Evolutionary conservation across 1,140 invertebrate species (phyloP).

Genomic region (Diorhabda sublineata): DNA sequence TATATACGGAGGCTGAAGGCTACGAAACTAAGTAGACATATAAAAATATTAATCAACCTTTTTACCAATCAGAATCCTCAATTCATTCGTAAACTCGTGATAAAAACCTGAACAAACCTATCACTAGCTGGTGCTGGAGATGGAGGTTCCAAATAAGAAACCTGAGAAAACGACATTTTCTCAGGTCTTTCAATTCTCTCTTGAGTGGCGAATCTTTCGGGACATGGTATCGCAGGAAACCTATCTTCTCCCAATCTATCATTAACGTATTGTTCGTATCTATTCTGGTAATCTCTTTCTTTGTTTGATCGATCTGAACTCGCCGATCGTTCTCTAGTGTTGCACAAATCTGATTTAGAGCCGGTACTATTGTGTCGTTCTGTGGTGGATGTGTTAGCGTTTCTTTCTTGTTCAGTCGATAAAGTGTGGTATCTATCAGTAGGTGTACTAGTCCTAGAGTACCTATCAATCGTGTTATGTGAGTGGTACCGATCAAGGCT

Average conservation of each 20-base stretch:
- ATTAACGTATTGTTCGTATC: constrained; percentile 28
- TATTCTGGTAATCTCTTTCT: constrained; percentile 31
- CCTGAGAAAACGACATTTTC: constrained; percentile 31
- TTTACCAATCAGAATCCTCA: too few species aligned
- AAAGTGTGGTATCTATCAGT: constrained; percentile 37
- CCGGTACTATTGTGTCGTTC: constrained; percentile 24
- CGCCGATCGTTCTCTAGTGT: constrained; percentile 39
- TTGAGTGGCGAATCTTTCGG: constrained; percentile 39
- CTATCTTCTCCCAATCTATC: constrained; percentile 29
- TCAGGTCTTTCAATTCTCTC: constrained; percentile 26
- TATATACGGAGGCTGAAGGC: too few species aligned
- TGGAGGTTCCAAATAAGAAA: constrained; percentile 41
- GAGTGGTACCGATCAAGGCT: constrained; percentile 36
- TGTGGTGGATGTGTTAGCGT: constrained; percentile 7
- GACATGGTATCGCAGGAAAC: constrained; percentile 40
- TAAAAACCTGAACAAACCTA: constrained; percentile 15
- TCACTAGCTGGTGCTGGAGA: constrained; percentile 46
- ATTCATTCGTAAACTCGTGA: too few species aligned
- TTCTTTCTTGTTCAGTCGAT: constrained; percentile 35
- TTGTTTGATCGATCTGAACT: constrained; percentile 35
- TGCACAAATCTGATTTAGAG: constrained; percentile 36
- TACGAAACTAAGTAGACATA: too few species aligned
- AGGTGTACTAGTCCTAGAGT: constrained; percentile 34
- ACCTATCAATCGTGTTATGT: constrained; percentile 33
- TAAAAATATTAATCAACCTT: too few species aligned